Base-by-base conservation (phyloP, 2,888 invertebrate species). In the Zaprionus bogoriensis region DNA sequence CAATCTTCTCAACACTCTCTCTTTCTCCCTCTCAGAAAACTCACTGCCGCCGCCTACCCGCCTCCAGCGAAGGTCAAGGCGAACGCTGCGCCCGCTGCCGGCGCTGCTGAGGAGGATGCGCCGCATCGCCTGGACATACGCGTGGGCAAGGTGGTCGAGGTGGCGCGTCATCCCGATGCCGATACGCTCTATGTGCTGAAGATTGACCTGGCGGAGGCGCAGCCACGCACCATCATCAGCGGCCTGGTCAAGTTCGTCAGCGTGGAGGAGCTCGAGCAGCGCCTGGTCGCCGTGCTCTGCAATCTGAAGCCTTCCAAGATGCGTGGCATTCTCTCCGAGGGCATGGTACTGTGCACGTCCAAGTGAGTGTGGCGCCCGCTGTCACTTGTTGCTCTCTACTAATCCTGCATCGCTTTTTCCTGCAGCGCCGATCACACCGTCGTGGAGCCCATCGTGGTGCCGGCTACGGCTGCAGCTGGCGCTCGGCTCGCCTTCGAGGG, bases 271-370 rank as follows among this genome's bases (percentile, higher is more conserved):
- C 96, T 99, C 95, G 93, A 95, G 87, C 93, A 97, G 85, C 93
- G 97, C 61, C 92, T 96, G 91, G 99, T 98, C 4, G 95, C 99
- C 3, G 96, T 99, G 2, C 92, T 99, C 47, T 98, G 98, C 81
- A 99, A 99, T 91, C 93, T 99, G 47, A 99, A 99, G 92, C 95
- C 99, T 30, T 98, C 97, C 10, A 99, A 98, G 92, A 96, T 99
- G 95, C 93, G 98, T 71, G 98, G 98, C 47, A 92, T 98, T 23
- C 94, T 96, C 77, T 98, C 98, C 0, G 94, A 95, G 89, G 98
- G 97, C 66, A 98, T 98, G 98, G 96, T 98, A 30, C 92, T 98
- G 45, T 98, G 98, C 92, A 97, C 97, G 12, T 97, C 97, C 41
- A 91, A 93, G 94, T 94, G 89, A 91, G 92, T 91, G 2, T 0